Base-by-base conservation (phyloP, 2,113 vertebrate species). In the Numenius arquata region DNA sequence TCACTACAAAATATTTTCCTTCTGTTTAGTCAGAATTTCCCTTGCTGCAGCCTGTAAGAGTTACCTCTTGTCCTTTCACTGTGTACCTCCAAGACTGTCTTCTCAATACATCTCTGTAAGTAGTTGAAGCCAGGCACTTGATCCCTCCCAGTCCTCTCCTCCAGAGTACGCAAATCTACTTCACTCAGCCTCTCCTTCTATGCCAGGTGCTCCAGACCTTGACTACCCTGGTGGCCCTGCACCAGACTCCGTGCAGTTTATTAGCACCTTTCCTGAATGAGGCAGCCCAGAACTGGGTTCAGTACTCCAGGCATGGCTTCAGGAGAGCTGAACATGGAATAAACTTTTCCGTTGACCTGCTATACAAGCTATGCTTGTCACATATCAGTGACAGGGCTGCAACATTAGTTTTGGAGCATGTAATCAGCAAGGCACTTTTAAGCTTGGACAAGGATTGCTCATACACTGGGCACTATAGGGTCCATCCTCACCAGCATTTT, bases 21-120 rank as follows among this genome's bases (percentile, higher is more conserved):
- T 62, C 12, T 1, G 0, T 63, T 82, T 62, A 72, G 47, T 67
- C 0, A 3, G 14, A 86, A 72, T 55, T 75, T 85, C 16, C 26
- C 25, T 63, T 83, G 27, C 36, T 67, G 25, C 29, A 75, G 4
- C 22, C 48, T 59, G 43, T 12, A 78, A 23, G 5, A 23, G 10
- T 53, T 67, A 62, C 8, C 38, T 70, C 17, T 47, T 66, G 3
- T 34, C 27, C 25, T 43, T 88, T 30, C 19, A 22, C 0, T 1
- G 6, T 5, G 34, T 52, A 52, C 7, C 19, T 79, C 38, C 0
- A 0, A 58, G 41, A 15, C 21, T 27, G 7, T 48, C 11, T n/a
- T 41, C n/a, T 67, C 43, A 72, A 15, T 19, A 32, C 5, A 30
- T 5, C 8, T 32, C 29, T 0, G 0, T 3, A 67, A 11, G 26